Percentiles rank a stretch among this genome's conserved stretches.
Evolutionary conservation across 2,797 vertebrate genomes (phyloP).

Genomic region (Pteronotus mesoamericanus): DNA sequence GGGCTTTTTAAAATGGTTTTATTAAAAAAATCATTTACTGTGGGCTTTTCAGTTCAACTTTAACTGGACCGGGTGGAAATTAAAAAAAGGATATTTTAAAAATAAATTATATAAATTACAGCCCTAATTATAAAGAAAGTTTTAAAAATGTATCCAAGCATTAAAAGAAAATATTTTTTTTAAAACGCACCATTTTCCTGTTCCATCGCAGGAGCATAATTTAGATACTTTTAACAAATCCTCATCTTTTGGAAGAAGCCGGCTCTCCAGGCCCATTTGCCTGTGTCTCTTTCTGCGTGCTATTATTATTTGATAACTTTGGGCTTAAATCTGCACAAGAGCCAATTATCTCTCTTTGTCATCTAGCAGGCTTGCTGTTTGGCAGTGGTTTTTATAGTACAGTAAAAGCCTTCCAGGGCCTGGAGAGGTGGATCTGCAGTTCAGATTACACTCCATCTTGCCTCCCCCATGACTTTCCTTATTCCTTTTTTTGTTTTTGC

Average conservation of each 20-base stretch:
- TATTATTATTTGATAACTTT: slow-evolving; percentile 77
- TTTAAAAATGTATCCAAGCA: slow-evolving; percentile 74
- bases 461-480: neutral
- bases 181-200: slow-evolving; percentile 75
- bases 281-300: slow-evolving; percentile 74
- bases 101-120: slow-evolving; percentile 83
- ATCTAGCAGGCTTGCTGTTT: slow-evolving; percentile 75
- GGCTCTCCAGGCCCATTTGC: slow-evolving; percentile 75
- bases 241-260: slow-evolving; percentile 63
- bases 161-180: slow-evolving; percentile 68
- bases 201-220: slow-evolving; percentile 81
- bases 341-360: slow-evolving; percentile 74
- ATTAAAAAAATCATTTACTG: slow-evolving; percentile 80
- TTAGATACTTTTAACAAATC: slow-evolving; percentile 84
- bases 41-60: slow-evolving; percentile 79
- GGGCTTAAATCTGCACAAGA: slow-evolving; percentile 78
- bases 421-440: slow-evolving; percentile 45
- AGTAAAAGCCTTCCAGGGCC: slow-evolving; percentile 59
- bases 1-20: slow-evolving; percentile 68
- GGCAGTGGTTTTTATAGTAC: slow-evolving; percentile 61
- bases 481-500: neutral
- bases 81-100: slow-evolving; percentile 80
- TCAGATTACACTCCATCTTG: slow-evolving; percentile 38
- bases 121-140: slow-evolving; percentile 74
- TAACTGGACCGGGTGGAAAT: slow-evolving; percentile 84